Percentiles rank a stretch among this genome's conserved stretches.
These are phyloP conservation scores for Drosophila bocki DNA, from an alignment of 1,140 invertebrate species.

Conservation along the genomic window DNA sequence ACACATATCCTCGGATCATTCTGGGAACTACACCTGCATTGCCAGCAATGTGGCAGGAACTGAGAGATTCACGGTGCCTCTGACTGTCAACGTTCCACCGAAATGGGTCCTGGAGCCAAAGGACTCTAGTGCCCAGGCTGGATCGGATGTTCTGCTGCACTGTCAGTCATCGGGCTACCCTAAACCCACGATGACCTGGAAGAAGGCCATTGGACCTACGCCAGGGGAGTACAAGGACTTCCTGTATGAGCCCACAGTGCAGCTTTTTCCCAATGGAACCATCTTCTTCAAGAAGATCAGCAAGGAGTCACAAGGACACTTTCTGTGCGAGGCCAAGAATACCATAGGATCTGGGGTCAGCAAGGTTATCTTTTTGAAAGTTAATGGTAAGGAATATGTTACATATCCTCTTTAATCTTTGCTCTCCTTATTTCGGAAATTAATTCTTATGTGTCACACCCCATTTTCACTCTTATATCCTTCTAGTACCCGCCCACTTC, in stretches of 20 bases:
- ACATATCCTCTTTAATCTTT: too few species aligned
- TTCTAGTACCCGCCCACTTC: slow-evolving; percentile 92
- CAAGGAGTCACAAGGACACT: slow-evolving; percentile 95
- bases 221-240: slow-evolving; percentile 95
- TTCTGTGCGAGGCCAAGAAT: slow-evolving; percentile 96
- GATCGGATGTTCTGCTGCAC: slow-evolving; percentile 92
- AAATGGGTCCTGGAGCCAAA: slow-evolving; percentile 95
- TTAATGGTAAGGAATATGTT: slow-evolving; percentile 88
- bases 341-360: slow-evolving; percentile 94
- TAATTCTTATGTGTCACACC: neutral
- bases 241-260: slow-evolving; percentile 90
- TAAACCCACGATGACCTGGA: slow-evolving; percentile 94
- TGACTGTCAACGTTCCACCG: slow-evolving; percentile 95
- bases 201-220: slow-evolving; percentile 92
- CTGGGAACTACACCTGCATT: slow-evolving; percentile 95
- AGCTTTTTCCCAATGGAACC: slow-evolving; percentile 92
- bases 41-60: slow-evolving; percentile 93
- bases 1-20: slow-evolving; percentile 92
- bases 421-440: neutral
- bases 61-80: slow-evolving; percentile 90
- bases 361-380: slow-evolving; percentile 94
- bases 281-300: slow-evolving; percentile 92
- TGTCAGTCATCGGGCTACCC: slow-evolving; percentile 97
- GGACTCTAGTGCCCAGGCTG: slow-evolving; percentile 94
- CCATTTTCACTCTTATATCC: neutral